Conservation (phyloP, 1,140 invertebrate species). For the Subanguina moxae region DNA sequence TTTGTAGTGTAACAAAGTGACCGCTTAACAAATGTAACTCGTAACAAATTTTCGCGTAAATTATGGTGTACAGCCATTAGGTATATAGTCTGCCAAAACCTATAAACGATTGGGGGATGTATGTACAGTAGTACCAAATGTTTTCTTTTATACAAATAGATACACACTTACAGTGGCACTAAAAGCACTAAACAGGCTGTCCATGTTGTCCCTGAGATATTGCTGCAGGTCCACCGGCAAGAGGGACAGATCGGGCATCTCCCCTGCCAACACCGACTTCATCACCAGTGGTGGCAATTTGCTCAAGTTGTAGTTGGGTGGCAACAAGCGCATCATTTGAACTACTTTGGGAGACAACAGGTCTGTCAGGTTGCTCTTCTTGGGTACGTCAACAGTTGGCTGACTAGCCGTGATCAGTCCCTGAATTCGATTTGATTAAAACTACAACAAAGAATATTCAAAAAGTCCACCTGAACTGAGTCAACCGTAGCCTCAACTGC, state of each 20-base stretch:
- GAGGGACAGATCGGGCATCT: constrained; percentile 50
- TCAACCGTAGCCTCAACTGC: too few relatives aligned
- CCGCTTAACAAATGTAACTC: too few relatives aligned
- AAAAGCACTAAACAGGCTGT: constrained; percentile 43
- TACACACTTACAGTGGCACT: background rate
- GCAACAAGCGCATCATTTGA: constrained; percentile 50
- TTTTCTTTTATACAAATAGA: too few relatives aligned
- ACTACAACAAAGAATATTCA: too few relatives aligned
- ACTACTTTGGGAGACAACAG: constrained; percentile 40
- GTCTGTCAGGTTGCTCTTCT: constrained; percentile 2
- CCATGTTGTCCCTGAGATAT: constrained; percentile 51
- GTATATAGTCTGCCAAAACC: too few relatives aligned
- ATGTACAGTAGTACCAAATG: constrained; percentile 31
- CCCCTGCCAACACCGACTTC: constrained; percentile 45
- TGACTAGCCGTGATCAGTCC: constrained; percentile 46
- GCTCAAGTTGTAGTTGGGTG: constrained; percentile 52
- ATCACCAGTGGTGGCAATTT: constrained; percentile 51
- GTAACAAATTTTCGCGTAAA: too few relatives aligned
- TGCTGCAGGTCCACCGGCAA: constrained; percentile 52
- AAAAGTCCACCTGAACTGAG: too few relatives aligned
- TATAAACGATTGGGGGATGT: too few relatives aligned
- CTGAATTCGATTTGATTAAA: constrained; percentile 17
- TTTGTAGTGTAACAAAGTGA: too few relatives aligned
- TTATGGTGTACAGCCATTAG: too few relatives aligned
- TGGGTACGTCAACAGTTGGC: constrained; percentile 13